Evolutionary conservation across 1,140 invertebrate species (phyloP).

Genomic region (Antheraea pernyi): DNA sequence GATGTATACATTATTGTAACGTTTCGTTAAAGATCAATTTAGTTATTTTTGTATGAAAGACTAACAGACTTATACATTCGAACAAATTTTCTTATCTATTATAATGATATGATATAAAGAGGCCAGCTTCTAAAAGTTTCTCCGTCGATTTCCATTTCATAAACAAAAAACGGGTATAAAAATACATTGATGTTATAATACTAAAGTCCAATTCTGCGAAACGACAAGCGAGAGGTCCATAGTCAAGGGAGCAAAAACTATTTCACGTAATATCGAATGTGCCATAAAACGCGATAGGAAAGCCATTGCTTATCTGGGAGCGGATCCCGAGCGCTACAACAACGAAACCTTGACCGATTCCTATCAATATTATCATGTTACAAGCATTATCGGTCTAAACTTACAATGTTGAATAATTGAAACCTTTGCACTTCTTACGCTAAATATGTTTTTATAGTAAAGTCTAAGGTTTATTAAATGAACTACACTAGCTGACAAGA

Average conservation of each 20-base stretch:
- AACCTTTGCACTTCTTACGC: no score
- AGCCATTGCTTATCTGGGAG: constrained; percentile 35
- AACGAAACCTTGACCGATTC: constrained; percentile 12
- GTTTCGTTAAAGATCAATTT: no score
- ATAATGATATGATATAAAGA: background rate
- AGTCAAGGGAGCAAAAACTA: constrained; percentile 38
- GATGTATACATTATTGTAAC: no score
- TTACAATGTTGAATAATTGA: background rate
- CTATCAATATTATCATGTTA: background rate
- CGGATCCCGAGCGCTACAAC: constrained; percentile 19
- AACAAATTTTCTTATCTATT: background rate
- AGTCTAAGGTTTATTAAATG: no score
- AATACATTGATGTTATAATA: background rate
- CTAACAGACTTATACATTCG: no score
- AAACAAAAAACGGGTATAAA: background rate
- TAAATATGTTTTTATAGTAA: no score
- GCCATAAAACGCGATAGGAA: constrained; percentile 41
- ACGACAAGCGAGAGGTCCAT: constrained; percentile 17
- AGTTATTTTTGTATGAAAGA: no score
- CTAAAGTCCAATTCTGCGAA: constrained; percentile 17
- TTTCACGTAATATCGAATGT: constrained; percentile 42
- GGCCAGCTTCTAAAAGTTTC: background rate
- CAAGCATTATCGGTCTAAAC: background rate
- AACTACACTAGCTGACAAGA: no score
- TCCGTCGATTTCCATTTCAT: background rate